Percentiles rank a stretch among this genome's conserved stretches.
phyloP scores from a whole-genome alignment of 2,113 vertebrate species.

The Glareola pratincola region DNA sequence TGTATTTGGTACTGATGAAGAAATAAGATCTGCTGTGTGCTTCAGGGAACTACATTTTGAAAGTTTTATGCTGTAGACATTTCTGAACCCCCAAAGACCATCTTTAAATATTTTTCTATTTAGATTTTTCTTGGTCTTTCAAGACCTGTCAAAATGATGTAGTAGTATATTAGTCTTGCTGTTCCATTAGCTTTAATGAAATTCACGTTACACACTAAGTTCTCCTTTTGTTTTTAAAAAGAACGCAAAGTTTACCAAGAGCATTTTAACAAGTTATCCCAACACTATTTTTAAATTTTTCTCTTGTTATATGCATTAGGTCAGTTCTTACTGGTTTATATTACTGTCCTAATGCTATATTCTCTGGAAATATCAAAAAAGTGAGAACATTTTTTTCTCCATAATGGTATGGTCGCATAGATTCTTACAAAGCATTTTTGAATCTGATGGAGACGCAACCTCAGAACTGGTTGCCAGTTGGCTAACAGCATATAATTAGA shows the following conservation, averaged over 20 bases:
- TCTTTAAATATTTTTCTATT: conserved; percentile 10
- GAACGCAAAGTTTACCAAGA: neutral
- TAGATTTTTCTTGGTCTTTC: conserved; percentile 1
- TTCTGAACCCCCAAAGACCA: neutral
- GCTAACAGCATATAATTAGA: neutral
- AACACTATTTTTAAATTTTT: neutral
- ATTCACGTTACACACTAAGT: neutral
- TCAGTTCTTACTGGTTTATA: neutral
- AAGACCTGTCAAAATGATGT: conserved; percentile 23
- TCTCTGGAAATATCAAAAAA: neutral
- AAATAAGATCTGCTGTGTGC: neutral
- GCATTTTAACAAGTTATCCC: neutral
- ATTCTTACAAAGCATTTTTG: neutral
- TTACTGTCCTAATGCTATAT: neutral
- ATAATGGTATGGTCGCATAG: neutral
- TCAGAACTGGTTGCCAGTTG: neutral
- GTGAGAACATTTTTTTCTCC: neutral
- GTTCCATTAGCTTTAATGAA: neutral
- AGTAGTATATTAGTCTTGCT: neutral
- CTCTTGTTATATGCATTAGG: neutral
- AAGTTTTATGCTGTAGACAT: neutral
- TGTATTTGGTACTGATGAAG: neutral
- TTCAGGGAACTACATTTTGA: neutral
- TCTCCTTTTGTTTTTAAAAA: neutral
- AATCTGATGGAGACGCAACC: neutral